Evolutionary conservation across 2,113 vertebrate genomes (phyloP), one percentile per base, ranked within the genome.

Genomic region (Sturnira hondurensis): DNA sequence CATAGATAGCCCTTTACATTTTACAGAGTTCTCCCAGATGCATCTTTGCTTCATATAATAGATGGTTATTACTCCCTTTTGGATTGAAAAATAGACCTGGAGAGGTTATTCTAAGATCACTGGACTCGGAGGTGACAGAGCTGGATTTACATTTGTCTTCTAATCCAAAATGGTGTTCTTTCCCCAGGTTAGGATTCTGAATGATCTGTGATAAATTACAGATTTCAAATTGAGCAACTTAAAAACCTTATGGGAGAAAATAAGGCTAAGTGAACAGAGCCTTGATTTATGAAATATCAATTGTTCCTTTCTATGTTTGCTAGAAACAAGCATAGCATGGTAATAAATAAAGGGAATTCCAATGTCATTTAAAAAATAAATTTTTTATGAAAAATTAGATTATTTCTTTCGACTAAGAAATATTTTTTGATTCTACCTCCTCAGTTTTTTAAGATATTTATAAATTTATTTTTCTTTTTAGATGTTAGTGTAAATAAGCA

Each of bases 401-500:
- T 93, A 74, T 33, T 90, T 33, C 33, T 82, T 96, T 88, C 85
- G 16, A 88, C 12, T 93, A 54, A 71, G 67, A 77, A 93, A 41
- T 52, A 82, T 33, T 47, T 95, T 85, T 54, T 86, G 0, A 77
- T 63, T 92, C 5, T 77, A 5, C 50, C 20, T 33, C 74, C 38
- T 73, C 24, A 68, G 0, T 94, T 84, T 91, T 94, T 84, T 47
- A 63, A 92, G 22, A 50, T 92, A 68, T 52, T 89, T 82, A 15
- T 93, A 87, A 83, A 73, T 91, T 24, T 84, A 5, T 58, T 93
- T 96, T 93, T 85, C 17, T 88, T 96, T 70, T 54, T 33, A 45
- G 52, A 28, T 61, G n/a, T 80, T 91, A 61, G 16, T 81, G 68
- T 93, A 87, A 77, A 36, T 65, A 93, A 91, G 36, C 17, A 78